Conservation (phyloP, 2,888 invertebrate genomes). For the Plusia festucae region DNA sequence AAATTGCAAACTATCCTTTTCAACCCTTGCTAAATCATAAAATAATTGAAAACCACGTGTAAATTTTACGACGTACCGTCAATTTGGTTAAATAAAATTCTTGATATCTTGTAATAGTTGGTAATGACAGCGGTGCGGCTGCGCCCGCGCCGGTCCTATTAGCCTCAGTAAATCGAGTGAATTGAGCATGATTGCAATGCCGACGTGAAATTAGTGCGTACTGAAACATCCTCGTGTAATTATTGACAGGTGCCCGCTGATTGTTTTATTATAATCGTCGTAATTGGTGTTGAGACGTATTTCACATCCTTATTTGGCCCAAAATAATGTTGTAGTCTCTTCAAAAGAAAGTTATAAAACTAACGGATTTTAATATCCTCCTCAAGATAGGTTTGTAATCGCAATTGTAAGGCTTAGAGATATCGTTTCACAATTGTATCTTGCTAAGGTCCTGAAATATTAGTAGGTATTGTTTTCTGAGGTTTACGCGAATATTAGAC, state of each 20-base stretch:
- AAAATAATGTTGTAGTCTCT: slow-evolving; percentile 1
- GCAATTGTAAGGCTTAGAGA: too few relatives aligned
- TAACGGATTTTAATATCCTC: too few relatives aligned
- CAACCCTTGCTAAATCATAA: slow-evolving; percentile 8
- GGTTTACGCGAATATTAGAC: too few relatives aligned
- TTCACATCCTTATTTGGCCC: background rate
- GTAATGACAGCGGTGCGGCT: slow-evolving; percentile 49
- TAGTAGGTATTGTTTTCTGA: too few relatives aligned
- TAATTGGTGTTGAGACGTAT: slow-evolving; percentile 17
- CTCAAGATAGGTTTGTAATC: too few relatives aligned
- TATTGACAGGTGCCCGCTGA: slow-evolving; percentile 41
- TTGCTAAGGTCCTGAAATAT: too few relatives aligned
- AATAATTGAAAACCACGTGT: slow-evolving; percentile 37
- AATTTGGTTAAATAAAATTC: slow-evolving; percentile 45
- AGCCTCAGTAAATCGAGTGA: slow-evolving; percentile 49
- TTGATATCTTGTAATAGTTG: slow-evolving; percentile 39
- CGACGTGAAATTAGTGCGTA: slow-evolving; percentile 37
- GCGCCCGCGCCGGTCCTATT: slow-evolving; percentile 46
- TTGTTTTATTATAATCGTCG: slow-evolving; percentile 28
- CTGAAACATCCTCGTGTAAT: slow-evolving; percentile 39
- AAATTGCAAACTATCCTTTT: background rate
- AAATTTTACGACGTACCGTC: slow-evolving; percentile 40
- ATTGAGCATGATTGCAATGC: slow-evolving; percentile 48
- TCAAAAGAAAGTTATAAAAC: too few relatives aligned
- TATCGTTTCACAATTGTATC: too few relatives aligned